Evolutionary conservation across 2,888 invertebrate species (phyloP), one percentile per base, ranked within the genome.

Genomic region (Brenthis daphne): DNA sequence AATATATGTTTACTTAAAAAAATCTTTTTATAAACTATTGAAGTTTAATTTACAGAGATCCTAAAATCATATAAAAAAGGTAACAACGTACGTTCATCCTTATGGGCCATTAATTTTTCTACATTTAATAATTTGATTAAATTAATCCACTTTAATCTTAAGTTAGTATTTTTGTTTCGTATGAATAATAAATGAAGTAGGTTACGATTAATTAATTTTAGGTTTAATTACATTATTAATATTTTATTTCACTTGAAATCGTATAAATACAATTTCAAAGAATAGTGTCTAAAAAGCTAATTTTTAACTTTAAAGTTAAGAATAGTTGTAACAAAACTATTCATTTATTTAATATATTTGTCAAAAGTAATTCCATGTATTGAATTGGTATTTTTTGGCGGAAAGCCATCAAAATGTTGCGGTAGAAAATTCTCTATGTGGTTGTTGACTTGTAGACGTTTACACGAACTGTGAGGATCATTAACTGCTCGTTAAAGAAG

Each of bases 401-500:
- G 57, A n/a, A 57, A 68, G 68, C 68, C 70, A 72, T 70, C 50
- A 54, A 67, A 67, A 60, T 60, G 54, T 65, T 73, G 68, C 67
- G 67, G 65, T 73, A 53, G 64, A 68, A 64, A 67, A 68, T 65
- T 67, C 56, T 57, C 68, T 70, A 65, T 65, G 71, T 73, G 71
- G 67, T 71, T 58, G 58, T 53, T 54, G 14, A 56, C 56, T 55
- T 68, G 54, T 60, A 60, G 64, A 63, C 67, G 64, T 67, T 69
- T 65, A 66, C 68, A 70, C 67, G 67, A 69, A 69, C 69, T 72
- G 69, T 71, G 69, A 74, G 70, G 70, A 66, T 69, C 69, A 71
- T 74, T 73, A 73, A 71, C 70, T 72, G 72, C 65, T 65, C 55
- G 67, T 73, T 73, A 72, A 54, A 68, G 58, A 69, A 73, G 48